Percentiles rank a stretch among this genome's conserved stretches.
Evolutionary conservation across 2,797 vertebrate species (phyloP).

Genomic region (Mergus octosetaceus): DNA sequence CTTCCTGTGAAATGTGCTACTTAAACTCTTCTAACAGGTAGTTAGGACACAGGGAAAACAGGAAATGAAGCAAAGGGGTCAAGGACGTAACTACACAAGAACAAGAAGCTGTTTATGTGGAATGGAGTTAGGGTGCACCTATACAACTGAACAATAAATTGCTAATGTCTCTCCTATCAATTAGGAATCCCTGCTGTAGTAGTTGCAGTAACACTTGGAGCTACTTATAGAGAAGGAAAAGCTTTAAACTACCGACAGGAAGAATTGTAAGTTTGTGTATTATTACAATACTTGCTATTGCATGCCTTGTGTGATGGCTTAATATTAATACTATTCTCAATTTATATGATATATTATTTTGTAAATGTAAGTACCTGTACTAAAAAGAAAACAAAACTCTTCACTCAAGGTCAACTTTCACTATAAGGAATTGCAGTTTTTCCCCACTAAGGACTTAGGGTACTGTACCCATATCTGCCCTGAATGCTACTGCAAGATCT

Average conservation of each 20-base stretch:
- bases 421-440: neutral
- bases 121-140: neutral
- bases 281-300: neutral
- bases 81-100: neutral
- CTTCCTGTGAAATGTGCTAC: neutral
- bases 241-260: constrained; percentile 77
- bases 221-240: constrained; percentile 62
- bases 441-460: neutral
- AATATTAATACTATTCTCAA: neutral
- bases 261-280: constrained; percentile 77
- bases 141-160: neutral
- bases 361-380: neutral
- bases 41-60: neutral
- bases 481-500: neutral
- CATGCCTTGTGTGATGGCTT: neutral
- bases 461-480: neutral
- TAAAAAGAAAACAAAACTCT: neutral
- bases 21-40: neutral
- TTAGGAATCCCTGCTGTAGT: constrained; percentile 76
- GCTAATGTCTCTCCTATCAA: neutral
- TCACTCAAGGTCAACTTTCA: neutral
- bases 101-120: neutral
- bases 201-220: constrained; percentile 73
- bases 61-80: neutral
- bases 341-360: neutral